Percentiles rank a stretch among this genome's conserved stretches.
phyloP scores from a whole-genome alignment of 2,113 vertebrate genomes.

The Montifringilla adamsi region DNA sequence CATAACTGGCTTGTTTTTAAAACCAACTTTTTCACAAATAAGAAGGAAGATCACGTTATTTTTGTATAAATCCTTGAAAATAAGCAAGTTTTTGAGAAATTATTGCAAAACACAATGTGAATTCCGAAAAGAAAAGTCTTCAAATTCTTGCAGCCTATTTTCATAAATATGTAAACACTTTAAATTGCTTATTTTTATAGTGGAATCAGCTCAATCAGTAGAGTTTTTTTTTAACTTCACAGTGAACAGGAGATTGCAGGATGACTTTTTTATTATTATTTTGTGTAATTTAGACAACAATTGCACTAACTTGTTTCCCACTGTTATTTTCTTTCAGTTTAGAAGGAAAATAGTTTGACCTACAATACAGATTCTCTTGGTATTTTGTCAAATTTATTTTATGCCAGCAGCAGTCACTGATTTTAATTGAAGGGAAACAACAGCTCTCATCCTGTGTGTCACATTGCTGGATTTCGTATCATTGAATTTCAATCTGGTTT shows the following conservation, averaged over 20 bases:
- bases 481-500: slow-evolving; percentile 69
- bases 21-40: not conserved
- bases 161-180: not conserved
- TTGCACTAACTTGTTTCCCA: slow-evolving; percentile 10
- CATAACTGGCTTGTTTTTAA: not conserved
- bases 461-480: slow-evolving; percentile 62
- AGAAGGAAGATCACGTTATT: not conserved
- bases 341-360: slow-evolving; percentile 50
- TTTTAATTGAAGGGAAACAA: slow-evolving; percentile 74
- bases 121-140: not conserved
- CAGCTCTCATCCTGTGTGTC: slow-evolving; percentile 59
- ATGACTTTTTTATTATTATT: not conserved
- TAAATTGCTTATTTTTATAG: not conserved
- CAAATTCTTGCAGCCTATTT: not conserved
- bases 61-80: not conserved
- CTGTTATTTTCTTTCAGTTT: slow-evolving; percentile 35
- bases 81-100: not conserved
- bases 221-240: slow-evolving; percentile 31
- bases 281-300: slow-evolving; percentile 10
- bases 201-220: not conserved
- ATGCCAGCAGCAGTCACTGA: slow-evolving; percentile 50
- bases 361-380: slow-evolving; percentile 44
- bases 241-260: not conserved
- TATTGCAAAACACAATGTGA: not conserved
- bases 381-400: slow-evolving; percentile 63